These are phyloP conservation scores for Ormyrus thymus DNA, from an alignment of 2,888 invertebrate species.

Conservation along the genomic window DNA sequence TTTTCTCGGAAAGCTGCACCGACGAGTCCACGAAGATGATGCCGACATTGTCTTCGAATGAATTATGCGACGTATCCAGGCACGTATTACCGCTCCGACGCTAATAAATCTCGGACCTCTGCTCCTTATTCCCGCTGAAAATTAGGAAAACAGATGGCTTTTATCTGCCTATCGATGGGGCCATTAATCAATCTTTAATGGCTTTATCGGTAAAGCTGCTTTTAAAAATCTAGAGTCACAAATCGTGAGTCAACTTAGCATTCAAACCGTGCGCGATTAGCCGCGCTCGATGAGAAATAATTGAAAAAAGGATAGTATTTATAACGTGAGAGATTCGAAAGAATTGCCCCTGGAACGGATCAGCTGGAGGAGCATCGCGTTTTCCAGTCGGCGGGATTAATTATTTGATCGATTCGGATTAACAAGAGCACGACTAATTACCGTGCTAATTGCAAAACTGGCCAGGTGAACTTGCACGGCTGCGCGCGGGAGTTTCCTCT, in stretches of 20 bases:
- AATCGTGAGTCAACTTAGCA: too few relatives aligned
- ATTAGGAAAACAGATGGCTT: neutral
- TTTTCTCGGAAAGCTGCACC: slow-evolving; percentile 37
- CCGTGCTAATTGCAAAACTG: slow-evolving; percentile 50
- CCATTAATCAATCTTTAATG: too few relatives aligned
- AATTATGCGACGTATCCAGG: slow-evolving; percentile 1
- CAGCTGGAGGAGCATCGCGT: slow-evolving; percentile 13
- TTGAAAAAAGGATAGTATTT: neutral
- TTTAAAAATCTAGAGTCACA: too few relatives aligned
- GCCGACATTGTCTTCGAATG: slow-evolving; percentile 17
- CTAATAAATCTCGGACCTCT: slow-evolving; percentile 27
- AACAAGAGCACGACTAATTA: slow-evolving; percentile 57
- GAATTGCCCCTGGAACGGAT: slow-evolving; percentile 14
- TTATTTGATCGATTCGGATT: slow-evolving; percentile 55
- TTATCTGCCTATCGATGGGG: too few relatives aligned
- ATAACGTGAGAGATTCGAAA: neutral
- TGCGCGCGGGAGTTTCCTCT: neutral
- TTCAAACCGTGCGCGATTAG: too few relatives aligned
- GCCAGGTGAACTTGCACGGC: slow-evolving; percentile 60
- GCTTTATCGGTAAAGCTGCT: too few relatives aligned
- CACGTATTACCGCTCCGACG: neutral
- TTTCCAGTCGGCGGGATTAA: slow-evolving; percentile 5
- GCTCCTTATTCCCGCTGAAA: neutral
- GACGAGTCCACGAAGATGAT: neutral
- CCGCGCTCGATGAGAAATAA: neutral